phyloP scores from a whole-genome alignment of 2,113 vertebrate genomes.

The Thamnophis sirtalis region DNA sequence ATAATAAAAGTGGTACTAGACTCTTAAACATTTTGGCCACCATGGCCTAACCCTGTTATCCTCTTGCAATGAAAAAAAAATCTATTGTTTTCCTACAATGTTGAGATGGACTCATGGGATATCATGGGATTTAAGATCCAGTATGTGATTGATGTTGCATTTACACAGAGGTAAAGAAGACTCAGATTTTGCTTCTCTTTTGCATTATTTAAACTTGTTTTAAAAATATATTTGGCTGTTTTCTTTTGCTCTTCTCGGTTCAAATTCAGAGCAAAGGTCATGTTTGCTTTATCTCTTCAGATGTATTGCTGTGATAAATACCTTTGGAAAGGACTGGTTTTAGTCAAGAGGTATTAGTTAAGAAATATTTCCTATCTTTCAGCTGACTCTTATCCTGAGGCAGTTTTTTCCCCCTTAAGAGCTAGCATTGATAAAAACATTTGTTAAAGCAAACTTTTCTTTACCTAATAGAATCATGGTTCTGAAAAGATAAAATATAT shows the following conservation, averaged over 20 bases:
- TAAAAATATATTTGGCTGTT: background rate
- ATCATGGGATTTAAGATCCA: background rate
- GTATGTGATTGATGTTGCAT: background rate
- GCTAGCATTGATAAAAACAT: background rate
- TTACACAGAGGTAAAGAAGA: background rate
- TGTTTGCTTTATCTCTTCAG: background rate
- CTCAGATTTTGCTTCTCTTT: background rate
- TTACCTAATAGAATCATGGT: background rate
- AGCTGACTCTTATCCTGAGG: background rate
- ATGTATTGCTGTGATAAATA: slow-evolving; percentile 1
- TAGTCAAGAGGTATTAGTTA: background rate
- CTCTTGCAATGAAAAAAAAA: background rate
- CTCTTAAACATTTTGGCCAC: background rate
- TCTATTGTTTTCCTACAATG: background rate
- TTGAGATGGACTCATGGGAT: background rate
- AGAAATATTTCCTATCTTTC: background rate
- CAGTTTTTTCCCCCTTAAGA: background rate
- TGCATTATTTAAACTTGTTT: background rate
- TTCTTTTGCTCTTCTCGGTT: background rate
- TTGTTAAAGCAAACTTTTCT: slow-evolving; percentile 15
- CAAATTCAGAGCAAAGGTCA: slow-evolving; percentile 12
- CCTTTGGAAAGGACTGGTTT: slow-evolving; percentile 9
- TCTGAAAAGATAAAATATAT: slow-evolving; percentile 5
- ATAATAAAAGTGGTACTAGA: background rate
- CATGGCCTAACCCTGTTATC: background rate